phyloP scores from a whole-genome alignment of 2,888 invertebrate genomes.

The Eupsilia transversa region DNA sequence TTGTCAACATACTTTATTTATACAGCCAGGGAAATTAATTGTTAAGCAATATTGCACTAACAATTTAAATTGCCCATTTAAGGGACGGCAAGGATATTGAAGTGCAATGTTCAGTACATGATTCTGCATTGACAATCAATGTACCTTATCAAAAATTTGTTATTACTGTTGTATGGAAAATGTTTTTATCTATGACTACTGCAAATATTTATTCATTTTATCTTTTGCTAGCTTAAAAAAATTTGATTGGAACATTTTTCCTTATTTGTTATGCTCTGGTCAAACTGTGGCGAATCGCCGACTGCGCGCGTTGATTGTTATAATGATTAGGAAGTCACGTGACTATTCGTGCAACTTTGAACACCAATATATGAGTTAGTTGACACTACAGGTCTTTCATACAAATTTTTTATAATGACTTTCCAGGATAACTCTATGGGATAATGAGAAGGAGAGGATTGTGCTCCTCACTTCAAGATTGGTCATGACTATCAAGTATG shows the following conservation, averaged over 20 bases:
- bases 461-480: slow-evolving; percentile 93
- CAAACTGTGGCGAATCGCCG: not conserved
- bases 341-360: not conserved
- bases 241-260: slow-evolving; percentile 3
- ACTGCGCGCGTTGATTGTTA: not conserved
- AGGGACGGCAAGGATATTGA: too few species aligned
- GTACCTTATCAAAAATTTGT: not conserved
- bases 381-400: not conserved
- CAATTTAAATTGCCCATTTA: too few species aligned
- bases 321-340: not conserved
- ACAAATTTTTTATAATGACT: not conserved
- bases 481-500: slow-evolving; percentile 94
- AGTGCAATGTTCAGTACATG: too few species aligned
- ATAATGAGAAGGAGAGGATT: slow-evolving; percentile 95
- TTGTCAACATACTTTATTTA: not conserved
- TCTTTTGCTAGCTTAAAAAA: not conserved
- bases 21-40: too few species aligned
- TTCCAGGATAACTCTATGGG: slow-evolving; percentile 96
- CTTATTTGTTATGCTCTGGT: not conserved
- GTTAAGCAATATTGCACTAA: too few species aligned
- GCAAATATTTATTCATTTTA: slow-evolving; percentile 20
- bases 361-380: not conserved
- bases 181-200: slow-evolving; percentile 29
- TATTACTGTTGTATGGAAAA: not conserved
- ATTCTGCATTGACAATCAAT: too few species aligned